Base-by-base conservation (phyloP, 2,113 vertebrate species). In the Pteropus alecto region DNA sequence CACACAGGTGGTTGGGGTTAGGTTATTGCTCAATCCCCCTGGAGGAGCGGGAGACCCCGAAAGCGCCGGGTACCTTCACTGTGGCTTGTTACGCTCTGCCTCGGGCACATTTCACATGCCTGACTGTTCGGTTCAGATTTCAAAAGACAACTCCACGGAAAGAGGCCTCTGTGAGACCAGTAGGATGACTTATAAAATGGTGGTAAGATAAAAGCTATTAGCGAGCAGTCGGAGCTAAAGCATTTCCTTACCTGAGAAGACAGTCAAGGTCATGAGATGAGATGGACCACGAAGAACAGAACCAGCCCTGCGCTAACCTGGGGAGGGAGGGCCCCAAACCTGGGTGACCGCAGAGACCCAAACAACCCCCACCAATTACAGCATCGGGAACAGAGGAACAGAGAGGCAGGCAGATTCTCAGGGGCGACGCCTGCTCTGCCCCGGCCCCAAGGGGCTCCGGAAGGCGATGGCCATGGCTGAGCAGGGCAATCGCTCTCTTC, bases 401-500 rank as follows among this genome's bases (percentile, higher is more conserved):
- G 9, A 33, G 13, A 3, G 35, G 41, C 19, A 18, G 56, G 35
- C 43, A 16, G 3, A 26, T 16, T 12, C 76, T 18, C 4, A 0
- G 28, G 38, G 48, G 10, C 1, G 46, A 7, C 24, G 15, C 7
- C 2, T 1, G 2, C 56, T 8, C 15, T 2, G 30, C 15, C 15
- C 48, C 51, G 30, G 10, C 43, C 63, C 43, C 63, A 13, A 14
- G 48, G 48, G 48, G 48, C 48, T 0, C 56, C 63, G 24, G 3
- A 1, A n/a, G 33, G 38, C 4, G 48, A 5, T 5, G 51, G 51
- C 51, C 51, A 2, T 15, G 21, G 38, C 4, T 12, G 16, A 15
- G 7, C 14, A 11, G 6, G 11, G 0, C 2, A 7, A 12, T 1
- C 5, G 46, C 19, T 10, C 18, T 3, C 10, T 2, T 41, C 19